Base-by-base conservation (phyloP, 2,888 invertebrate species). In the Brachypalpus laphriformis region DNA sequence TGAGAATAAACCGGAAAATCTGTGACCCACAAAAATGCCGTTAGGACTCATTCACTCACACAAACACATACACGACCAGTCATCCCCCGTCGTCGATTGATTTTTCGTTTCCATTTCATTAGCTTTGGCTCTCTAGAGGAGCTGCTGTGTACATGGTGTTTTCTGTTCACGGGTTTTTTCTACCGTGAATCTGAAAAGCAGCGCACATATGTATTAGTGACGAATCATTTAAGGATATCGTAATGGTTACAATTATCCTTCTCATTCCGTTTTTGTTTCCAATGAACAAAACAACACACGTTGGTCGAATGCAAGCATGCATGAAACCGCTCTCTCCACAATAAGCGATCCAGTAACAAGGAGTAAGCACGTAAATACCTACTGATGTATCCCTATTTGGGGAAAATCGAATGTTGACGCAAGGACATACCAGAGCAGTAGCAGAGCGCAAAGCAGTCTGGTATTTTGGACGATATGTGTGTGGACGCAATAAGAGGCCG, bases 51-150 rank as follows among this genome's bases (percentile, higher is more conserved):
- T 56, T 47, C 65, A 22, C 8, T 25, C 66, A 40, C 18, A 49
- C 37, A 7, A 34, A 25, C 14, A 9, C 16, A 18, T 22, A 18
- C 40, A 31, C n/a, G n/a, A n/a, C n/a, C n/a, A n/a, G n/a, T n/a
- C 16, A 40, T 47, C 59, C 20, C 11, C 9, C n/a, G 49, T 49
- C 49, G 66, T 68, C 76, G 59, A 76, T 76, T 76, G 76, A 76
- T 76, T 76, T 66, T 76, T 68, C 76, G 76, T 56, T 76, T 76
- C 68, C 76, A 59, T 68, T 76, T 76, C 76, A 76, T 76, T 76
- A 76, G 76, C 49, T 57, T 1, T 40, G 14, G 25, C 47, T 45
- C n/a, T 42, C n/a, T 1, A n/a, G 31, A 11, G n/a, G n/a, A 20
- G 34, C 49, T 40, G 2, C 18, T 4, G 56, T 45, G 28, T 65